Evolutionary conservation across 2,113 vertebrate genomes (phyloP).

Genomic region (Actenoides lindsayi): DNA sequence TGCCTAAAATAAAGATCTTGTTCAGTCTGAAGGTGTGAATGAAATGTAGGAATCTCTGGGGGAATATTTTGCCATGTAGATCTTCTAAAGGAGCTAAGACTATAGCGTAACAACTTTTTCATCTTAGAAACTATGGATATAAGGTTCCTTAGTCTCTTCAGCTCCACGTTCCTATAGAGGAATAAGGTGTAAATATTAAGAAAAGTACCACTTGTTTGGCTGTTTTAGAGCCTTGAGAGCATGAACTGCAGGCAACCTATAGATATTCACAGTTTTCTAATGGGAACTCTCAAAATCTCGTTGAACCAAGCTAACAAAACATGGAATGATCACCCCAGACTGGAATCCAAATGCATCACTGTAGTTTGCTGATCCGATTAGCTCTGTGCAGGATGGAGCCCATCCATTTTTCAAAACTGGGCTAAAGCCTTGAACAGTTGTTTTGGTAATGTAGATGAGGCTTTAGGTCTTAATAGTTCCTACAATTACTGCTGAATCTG

Average conservation of each 20-base stretch:
- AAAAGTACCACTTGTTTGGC: not conserved
- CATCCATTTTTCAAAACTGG: slow-evolving; percentile 23
- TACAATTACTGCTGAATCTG: slow-evolving; percentile 51
- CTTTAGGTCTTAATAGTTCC: slow-evolving; percentile 52
- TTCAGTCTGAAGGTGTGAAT: not conserved
- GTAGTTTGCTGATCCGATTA: not conserved
- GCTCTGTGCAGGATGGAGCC: slow-evolving; percentile 10
- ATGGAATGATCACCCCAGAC: not conserved
- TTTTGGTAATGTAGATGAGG: slow-evolving; percentile 58
- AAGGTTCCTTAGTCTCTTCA: not conserved
- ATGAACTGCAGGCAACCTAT: not conserved
- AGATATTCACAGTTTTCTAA: not conserved
- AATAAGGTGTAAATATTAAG: not conserved
- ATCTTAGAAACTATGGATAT: not conserved
- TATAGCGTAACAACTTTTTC: not conserved
- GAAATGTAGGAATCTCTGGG: not conserved
- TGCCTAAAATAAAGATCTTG: not conserved
- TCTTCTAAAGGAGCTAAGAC: not conserved
- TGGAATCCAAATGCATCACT: not conserved
- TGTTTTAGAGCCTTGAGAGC: not conserved
- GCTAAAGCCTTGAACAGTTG: slow-evolving; percentile 57
- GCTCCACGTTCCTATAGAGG: not conserved
- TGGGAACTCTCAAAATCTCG: not conserved
- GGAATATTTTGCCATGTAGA: not conserved
- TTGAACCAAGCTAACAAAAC: not conserved